Evolutionary conservation across 2,113 vertebrate genomes (phyloP).

Genomic region (Clarias macrocephalus): DNA sequence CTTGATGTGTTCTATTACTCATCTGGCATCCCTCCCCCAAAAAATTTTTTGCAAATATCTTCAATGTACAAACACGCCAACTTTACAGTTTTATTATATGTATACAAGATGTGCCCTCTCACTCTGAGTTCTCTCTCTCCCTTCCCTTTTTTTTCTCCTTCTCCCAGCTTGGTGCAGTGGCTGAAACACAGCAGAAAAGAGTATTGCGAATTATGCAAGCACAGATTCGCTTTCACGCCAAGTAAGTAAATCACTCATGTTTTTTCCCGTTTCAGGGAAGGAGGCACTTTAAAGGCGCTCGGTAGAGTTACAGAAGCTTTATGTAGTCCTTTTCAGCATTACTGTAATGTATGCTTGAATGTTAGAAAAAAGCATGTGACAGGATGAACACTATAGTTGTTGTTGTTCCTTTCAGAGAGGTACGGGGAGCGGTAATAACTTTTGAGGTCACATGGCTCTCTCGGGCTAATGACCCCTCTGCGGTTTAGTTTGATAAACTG

Average conservation of each 20-base stretch:
- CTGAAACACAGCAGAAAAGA: conserved; percentile 99
- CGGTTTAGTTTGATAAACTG: background rate
- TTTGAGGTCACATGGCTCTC: background rate
- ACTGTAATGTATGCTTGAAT: background rate
- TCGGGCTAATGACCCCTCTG: conserved; percentile 5
- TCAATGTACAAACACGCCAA: no score
- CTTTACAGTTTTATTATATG: no score
- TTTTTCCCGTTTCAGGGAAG: conserved; percentile 3
- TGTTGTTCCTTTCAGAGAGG: conserved; percentile 1
- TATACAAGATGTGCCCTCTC: background rate
- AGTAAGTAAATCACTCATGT: conserved; percentile 79
- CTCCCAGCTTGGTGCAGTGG: conserved; percentile 98
- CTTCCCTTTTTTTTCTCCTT: conserved; percentile 16
- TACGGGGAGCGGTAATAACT: background rate
- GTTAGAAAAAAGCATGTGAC: conserved; percentile 21
- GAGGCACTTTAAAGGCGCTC: conserved; percentile 4
- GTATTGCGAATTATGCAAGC: conserved; percentile 99
- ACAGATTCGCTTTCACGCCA: conserved; percentile 99
- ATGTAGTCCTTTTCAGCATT: conserved; percentile 15
- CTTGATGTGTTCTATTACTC: no score
- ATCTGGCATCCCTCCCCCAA: no score
- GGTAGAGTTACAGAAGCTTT: conserved; percentile 23
- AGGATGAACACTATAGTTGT: background rate
- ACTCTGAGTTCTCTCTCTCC: conserved; percentile 20
- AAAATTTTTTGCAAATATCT: no score